Percentiles rank a stretch among this genome's conserved stretches.
phyloP scores from a whole-genome alignment of 2,888 invertebrate species.

The Orchesellides sinensis region DNA sequence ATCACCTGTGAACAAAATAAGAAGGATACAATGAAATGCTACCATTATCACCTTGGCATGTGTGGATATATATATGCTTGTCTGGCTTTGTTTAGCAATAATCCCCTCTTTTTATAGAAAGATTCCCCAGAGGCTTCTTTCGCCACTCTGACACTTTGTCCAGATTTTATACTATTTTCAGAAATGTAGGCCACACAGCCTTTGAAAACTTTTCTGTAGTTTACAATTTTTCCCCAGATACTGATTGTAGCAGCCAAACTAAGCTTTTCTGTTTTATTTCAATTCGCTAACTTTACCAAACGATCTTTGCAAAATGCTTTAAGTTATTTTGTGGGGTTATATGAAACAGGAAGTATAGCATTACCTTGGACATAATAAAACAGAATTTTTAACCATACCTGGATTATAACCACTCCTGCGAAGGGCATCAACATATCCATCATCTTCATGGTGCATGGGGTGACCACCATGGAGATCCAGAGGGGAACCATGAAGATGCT shows the following conservation, averaged over 20 bases:
- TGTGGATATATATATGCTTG: background rate
- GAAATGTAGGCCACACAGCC: constrained; percentile 5
- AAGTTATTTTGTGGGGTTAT: no score
- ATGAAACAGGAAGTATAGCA: no score
- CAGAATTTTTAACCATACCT: no score
- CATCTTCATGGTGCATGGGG: constrained; percentile 74
- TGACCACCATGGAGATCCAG: constrained; percentile 70
- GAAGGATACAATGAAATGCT: constrained; percentile 15
- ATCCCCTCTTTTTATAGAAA: no score
- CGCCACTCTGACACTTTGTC: background rate
- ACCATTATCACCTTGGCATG: constrained; percentile 11
- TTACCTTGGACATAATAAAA: no score
- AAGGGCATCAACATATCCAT: constrained; percentile 76
- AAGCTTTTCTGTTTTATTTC: constrained; percentile 4
- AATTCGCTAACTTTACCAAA: constrained; percentile 19
- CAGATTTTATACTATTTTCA: background rate
- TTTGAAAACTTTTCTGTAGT: constrained; percentile 8
- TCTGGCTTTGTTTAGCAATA: constrained; percentile 5
- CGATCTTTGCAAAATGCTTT: no score
- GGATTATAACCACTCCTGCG: constrained; percentile 76
- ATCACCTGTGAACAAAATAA: constrained; percentile 69
- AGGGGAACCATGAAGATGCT: constrained; percentile 71
- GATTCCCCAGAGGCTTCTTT: constrained; percentile 14
- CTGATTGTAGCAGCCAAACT: no score
- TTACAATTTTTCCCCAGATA: no score